These are phyloP conservation scores for Mesitornis unicolor DNA, from an alignment of 2,113 vertebrate genomes.

Conservation along the genomic window DNA sequence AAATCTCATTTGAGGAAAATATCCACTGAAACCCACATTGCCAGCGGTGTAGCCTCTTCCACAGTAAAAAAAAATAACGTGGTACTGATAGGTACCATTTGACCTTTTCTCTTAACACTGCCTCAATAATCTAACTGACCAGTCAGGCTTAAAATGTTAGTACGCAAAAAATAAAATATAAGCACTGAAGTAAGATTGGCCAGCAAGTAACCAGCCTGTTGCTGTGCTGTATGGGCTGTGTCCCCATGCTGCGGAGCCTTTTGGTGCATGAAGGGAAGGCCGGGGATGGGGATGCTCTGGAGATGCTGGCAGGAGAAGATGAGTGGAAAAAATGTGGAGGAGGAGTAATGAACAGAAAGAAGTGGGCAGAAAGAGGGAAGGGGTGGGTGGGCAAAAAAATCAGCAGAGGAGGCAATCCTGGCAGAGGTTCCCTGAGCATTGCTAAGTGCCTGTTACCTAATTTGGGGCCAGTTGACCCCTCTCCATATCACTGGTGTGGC, in stretches of 20 bases:
- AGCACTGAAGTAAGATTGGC: not conserved
- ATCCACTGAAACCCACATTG: not conserved
- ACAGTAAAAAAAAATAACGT: not conserved
- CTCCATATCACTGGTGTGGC: accelerated
- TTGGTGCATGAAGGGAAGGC: accelerated
- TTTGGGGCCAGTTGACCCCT: not conserved
- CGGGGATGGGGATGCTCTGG: not conserved
- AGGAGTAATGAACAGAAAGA: not conserved
- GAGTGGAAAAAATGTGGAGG: accelerated
- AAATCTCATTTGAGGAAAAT: not conserved
- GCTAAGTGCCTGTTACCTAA: accelerated
- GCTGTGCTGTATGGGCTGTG: not conserved
- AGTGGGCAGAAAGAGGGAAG: accelerated
- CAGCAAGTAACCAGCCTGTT: accelerated
- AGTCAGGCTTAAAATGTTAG: not conserved
- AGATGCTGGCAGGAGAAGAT: accelerated
- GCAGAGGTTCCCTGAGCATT: not conserved
- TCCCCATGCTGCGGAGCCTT: accelerated
- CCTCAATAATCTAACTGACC: too few species aligned
- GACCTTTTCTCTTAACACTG: not conserved
- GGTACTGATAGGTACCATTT: accelerated
- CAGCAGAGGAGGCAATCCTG: not conserved
- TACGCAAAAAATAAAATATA: not conserved
- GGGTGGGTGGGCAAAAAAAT: accelerated
- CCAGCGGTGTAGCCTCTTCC: not conserved